Evolutionary conservation across 30 jellyfish, hydroid and myxozoan species (phyloP), one percentile per base, ranked within the genome.

Genomic region (Turritopsis dohrnii): DNA sequence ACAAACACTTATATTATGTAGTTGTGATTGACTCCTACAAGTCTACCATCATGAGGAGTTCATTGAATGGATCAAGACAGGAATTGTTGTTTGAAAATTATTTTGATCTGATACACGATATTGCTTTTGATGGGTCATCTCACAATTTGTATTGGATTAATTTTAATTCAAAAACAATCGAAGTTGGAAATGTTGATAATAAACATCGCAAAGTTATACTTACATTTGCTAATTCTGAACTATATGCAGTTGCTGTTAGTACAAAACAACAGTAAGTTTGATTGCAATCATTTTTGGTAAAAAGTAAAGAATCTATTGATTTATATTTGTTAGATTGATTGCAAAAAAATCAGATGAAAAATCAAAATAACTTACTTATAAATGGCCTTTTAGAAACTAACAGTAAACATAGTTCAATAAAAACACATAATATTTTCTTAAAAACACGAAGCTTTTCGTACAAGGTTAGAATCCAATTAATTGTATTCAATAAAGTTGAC

Each of bases 81-180:
- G 66, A 66, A 30, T 80, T 29, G 74, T 29, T 93, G 54, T 52
- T 93, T 1, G 74, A 84, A 29, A 84, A 88, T 79, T 95, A 90
- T 24, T 82, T 85, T 52, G 87, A 93, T 29, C 74, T 73, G 23
- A 74, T 88, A 54, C 84, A 80, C 25, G 98, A 95, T 52, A 71
- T 94, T 8, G 90, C 96, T 5, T 90, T 76, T 60, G 99, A 94
- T 66, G 89, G 99, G 99, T 89, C 86, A 25, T 81, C 99, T 18
- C 86, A 89, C 74, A 88, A 89, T 82, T 75, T 94, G n/a, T 94
- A 94, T 79, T 94, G 97, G 97, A 88, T 95, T 17, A 97, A 94
- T 80, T 83, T 81, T 41, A 27, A 84, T 83, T 89, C 84, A 52
- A 88, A 94, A 26, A 65, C 91, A 82, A 89, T 94, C 28, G 97